Evolutionary conservation across 1,140 invertebrate genomes (phyloP), one percentile per base, ranked within the genome.

Genomic region (Caenorhabditis latens): DNA sequence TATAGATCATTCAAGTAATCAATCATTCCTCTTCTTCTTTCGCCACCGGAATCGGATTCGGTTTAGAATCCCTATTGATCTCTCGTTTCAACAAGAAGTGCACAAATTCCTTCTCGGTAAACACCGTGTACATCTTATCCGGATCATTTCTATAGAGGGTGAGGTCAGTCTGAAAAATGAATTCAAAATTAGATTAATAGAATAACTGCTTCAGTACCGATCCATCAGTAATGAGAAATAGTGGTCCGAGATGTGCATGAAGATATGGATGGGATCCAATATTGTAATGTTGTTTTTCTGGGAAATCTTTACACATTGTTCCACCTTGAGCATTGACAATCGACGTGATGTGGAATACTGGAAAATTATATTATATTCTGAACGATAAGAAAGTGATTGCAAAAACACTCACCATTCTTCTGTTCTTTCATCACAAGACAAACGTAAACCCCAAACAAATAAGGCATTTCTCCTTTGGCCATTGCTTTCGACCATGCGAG

Each of bases 171-270:
- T 58, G 57, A 58, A 58, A 58, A n/a, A 53, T 32, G 32, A 32
- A 32, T 53, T 53, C 9, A 4, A 53, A 11, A 14, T 53, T 11
- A 14, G 11, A 8, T 16, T 11, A 53, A 53, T 53, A 53, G 9
- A 53, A 53, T 9, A 53, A 53, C 50, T 53, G 13, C 16, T 53
- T 8, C 50, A 53, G 4, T 53, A 65, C 63, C 21, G 3, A 7
- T 4, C 67, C 67, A n/a, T 71, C 67, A 46, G 46, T 42, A 71
- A 71, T 71, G 14, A 71, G n/a, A 19, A 71, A 71, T 6, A 71
- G 42, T 46, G 67, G 67, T 19, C 67, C 67, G 16, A 71, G 67
- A 46, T 71, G 42, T 9, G 67, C 67, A 46, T 71, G 67, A 71
- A 71, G 67, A 46, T 71, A 71, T 9, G 67, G 67, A 46, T 71